Evolutionary conservation across 2,888 invertebrate genomes (phyloP).

Genomic region (Callimorpha dominula): DNA sequence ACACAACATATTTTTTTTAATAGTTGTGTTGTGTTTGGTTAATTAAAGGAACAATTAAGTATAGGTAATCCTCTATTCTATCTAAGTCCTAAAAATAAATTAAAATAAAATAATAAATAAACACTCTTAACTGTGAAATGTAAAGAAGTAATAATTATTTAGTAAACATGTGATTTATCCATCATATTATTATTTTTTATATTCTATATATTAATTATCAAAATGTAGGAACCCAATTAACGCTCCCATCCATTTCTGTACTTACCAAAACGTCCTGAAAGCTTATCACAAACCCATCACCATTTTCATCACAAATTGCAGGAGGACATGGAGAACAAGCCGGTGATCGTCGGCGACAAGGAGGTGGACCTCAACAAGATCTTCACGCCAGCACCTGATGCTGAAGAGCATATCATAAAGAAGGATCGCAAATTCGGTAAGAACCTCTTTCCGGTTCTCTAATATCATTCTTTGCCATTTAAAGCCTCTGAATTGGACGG

Average conservation of each 20-base stretch:
- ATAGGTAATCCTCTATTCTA: too few relatives aligned
- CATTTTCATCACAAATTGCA: slow-evolving; percentile 59
- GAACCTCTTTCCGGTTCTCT: slow-evolving; percentile 19
- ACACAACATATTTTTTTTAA: too few relatives aligned
- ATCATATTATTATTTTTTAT: neutral
- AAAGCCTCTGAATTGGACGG: too few relatives aligned
- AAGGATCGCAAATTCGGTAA: slow-evolving; percentile 88
- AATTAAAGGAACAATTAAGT: too few relatives aligned
- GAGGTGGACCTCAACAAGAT: slow-evolving; percentile 94
- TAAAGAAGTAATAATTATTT: neutral
- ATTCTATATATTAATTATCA: too few relatives aligned
- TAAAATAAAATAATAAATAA: too few relatives aligned
- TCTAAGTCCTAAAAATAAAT: too few relatives aligned
- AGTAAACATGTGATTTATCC: neutral
- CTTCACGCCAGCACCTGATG: slow-evolving; percentile 95
- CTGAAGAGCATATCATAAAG: slow-evolving; percentile 91
- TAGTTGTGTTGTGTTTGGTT: too few relatives aligned
- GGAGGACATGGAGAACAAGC: slow-evolving; percentile 88
- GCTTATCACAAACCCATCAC: neutral
- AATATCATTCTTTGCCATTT: too few relatives aligned
- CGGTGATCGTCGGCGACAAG: slow-evolving; percentile 86
- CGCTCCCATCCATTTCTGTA: neutral
- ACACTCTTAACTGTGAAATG: too few relatives aligned
- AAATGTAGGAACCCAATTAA: neutral
- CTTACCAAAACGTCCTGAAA: neutral